Base-by-base conservation (phyloP, 2,888 invertebrate genomes). In the Pecten maximus region DNA sequence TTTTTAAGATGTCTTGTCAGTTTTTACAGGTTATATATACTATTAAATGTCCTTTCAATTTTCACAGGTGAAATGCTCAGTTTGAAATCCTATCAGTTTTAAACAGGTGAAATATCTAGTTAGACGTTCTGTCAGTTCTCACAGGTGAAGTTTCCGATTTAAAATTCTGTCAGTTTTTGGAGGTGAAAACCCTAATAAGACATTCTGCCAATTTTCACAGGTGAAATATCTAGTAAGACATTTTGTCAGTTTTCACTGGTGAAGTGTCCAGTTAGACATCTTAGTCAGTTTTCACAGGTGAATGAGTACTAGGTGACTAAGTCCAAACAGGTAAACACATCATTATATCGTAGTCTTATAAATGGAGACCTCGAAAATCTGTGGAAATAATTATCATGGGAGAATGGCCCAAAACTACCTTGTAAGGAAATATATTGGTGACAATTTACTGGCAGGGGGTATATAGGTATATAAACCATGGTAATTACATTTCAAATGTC, bases 391-490 rank as follows among this genome's bases (percentile, higher is more conserved):
- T 74, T 74, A 74, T 10, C 74, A 28, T 74, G 74, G 74, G 35
- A 74, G 74, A 74, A 8, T 35, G 74, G 28, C 35, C 74, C 35
- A 35, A 74, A 74, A 74, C 74, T 74, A 35, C 35, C 74, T 74
- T 74, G 74, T 74, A 35, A 15, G 28, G 74, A 23, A 74, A 74
- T 74, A 10, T 44, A 12, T 16, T 28, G 35, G 74, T 28, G 74
- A 74, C 74, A 74, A 74, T 74, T 74, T 35, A 74, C 35, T 74
- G 28, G 74, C 15, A 74, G 74, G 74, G 74, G 74, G 74, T 74
- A 74, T 10, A 74, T 74, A 74, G 10, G 74, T 74, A 74, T 74
- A 74, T 74, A 74, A 74, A 74, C 28, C 74, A 74, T 35, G 28
- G 74, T 74, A 28, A 74, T 74, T 74, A 74, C 74, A 74, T 74